Conservation (phyloP, 2,113 vertebrate genomes). For the Rhipidura dahli region DNA sequence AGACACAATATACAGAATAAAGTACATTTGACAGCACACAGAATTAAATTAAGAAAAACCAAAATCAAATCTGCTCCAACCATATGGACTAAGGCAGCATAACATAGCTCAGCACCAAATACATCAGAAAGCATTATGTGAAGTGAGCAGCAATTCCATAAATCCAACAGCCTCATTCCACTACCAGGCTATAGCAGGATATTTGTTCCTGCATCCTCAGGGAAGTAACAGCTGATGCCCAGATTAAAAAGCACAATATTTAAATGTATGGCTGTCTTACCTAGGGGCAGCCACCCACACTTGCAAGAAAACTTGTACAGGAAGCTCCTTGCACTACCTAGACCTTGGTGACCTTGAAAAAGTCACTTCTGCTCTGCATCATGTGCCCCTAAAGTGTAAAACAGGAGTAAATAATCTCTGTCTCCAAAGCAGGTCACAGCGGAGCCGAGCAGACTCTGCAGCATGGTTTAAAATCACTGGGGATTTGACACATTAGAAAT, state of each 20-base stretch:
- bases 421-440: background rate
- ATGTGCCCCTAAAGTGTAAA: background rate
- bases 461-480: background rate
- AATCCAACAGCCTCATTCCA: constrained; percentile 3
- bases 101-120: constrained; percentile 46
- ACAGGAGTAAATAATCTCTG: background rate
- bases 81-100: constrained; percentile 54
- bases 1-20: constrained; percentile 52
- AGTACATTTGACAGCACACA: constrained; percentile 51
- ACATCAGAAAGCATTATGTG: constrained; percentile 51
- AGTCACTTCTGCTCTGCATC: background rate
- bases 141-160: constrained; percentile 42
- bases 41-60: constrained; percentile 57
- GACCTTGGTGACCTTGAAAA: background rate
- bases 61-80: constrained; percentile 60
- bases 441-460: background rate
- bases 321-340: background rate
- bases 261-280: background rate
- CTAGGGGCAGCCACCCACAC: background rate
- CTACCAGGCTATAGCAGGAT: background rate
- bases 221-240: background rate
- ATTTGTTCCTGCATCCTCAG: background rate
- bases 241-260: background rate
- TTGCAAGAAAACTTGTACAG: background rate
- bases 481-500: constrained; percentile 38